Percentiles rank a stretch among this genome's conserved stretches.
Conservation (phyloP, 2,888 invertebrate genomes). For the Yponomeuta plumbellus region DNA sequence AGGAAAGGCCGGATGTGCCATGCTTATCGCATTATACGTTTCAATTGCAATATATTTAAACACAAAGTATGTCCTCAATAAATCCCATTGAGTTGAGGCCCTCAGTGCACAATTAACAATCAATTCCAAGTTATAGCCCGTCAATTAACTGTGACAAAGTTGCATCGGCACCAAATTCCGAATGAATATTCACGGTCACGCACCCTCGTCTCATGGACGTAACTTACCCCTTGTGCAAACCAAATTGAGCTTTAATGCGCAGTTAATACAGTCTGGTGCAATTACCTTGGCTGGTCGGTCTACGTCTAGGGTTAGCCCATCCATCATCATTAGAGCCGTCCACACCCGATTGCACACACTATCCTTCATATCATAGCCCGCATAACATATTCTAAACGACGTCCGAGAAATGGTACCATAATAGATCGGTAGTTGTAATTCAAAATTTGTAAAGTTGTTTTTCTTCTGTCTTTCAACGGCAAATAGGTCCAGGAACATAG, state of each 20-base stretch:
- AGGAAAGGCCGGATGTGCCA: too few species aligned
- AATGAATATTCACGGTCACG: constrained; percentile 13
- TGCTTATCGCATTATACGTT: background rate
- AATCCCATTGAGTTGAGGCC: background rate
- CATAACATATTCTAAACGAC: constrained; percentile 5
- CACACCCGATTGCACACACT: background rate
- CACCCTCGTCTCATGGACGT: background rate
- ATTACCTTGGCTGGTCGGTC: background rate
- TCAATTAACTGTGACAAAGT: constrained; percentile 10
- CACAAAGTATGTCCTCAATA: background rate
- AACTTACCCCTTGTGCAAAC: background rate
- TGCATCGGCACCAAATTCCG: constrained; percentile 4
- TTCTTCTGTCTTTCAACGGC: background rate
- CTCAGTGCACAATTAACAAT: background rate
- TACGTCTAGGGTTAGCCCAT: background rate
- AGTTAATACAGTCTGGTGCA: background rate
- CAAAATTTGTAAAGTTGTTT: background rate
- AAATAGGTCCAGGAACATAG: too few species aligned
- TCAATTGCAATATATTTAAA: background rate
- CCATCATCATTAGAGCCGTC: constrained; percentile 16
- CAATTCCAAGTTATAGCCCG: background rate
- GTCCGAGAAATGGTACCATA: background rate
- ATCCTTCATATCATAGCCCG: constrained; percentile 3
- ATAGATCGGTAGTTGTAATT: background rate
- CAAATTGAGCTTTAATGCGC: background rate